These are phyloP conservation scores for Cryptoblepharus egeriae DNA, from an alignment of 2,797 vertebrate genomes.

Conservation along the genomic window DNA sequence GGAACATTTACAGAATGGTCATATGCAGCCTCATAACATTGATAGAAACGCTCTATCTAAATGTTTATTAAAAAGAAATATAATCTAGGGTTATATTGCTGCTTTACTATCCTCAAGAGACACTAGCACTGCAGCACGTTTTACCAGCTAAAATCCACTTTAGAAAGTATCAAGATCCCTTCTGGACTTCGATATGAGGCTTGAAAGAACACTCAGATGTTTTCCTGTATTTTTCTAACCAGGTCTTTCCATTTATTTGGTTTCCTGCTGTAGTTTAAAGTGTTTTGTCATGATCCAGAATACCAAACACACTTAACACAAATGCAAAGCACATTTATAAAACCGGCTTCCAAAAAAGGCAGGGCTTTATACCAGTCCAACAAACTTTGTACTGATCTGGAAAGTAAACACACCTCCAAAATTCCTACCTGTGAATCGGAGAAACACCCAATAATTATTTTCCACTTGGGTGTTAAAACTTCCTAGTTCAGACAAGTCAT, in stretches of 20 bases:
- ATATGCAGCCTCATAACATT: background rate
- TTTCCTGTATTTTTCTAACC: background rate
- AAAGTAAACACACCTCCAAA: background rate
- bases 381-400: background rate
- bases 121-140: constrained; percentile 75
- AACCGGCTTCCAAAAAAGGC: background rate
- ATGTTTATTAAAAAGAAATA: background rate
- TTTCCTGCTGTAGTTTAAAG: background rate
- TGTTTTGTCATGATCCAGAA: background rate
- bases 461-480: background rate
- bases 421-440: background rate
- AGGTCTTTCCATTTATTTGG: background rate
- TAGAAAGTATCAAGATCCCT: constrained; percentile 69
- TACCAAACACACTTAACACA: too few species aligned
- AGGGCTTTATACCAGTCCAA: background rate
- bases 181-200: constrained; percentile 14
- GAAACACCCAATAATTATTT: background rate
- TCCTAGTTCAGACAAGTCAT: background rate
- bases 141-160: constrained; percentile 85
- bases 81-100: background rate
- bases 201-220: background rate
- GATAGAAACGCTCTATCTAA: background rate
- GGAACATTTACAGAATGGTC: background rate
- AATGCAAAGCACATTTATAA: background rate
- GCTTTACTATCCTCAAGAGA: background rate